Evolutionary conservation across 2,113 vertebrate species (phyloP), one percentile per base, ranked within the genome.

Genomic region (Pangasianodon gigas): DNA sequence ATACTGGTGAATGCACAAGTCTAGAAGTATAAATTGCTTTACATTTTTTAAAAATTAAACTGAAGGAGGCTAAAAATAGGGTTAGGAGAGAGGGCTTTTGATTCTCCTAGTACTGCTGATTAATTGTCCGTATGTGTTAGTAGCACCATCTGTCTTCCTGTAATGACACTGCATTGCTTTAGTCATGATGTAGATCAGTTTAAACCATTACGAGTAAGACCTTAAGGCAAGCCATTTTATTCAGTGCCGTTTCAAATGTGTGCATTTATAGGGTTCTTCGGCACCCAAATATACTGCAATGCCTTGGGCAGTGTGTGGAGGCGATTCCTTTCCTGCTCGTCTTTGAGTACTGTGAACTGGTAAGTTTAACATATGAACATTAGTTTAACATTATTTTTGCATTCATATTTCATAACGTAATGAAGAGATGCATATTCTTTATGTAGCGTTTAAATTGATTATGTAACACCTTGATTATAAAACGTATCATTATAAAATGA

Each of bases 281-380:
- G 94, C 98, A 99, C 92, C 98, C 98, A 10, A 99, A 99, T 89
- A 94, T 99, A 91, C 97, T 99, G 89, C 98, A 97, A 86, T 99
- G 98, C 91, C 93, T 98, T 46, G 98, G 98, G 19, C 98, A 98
- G 21, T 99, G 97, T 91, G 96, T 98, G 8, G 98, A 99, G 94
- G 97, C 97, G 11, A 97, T 99, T 91, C 98, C 98, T 87, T 99
- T 97, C 87, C 97, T 99, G 82, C 94, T 99, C 88, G 97, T 99
- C 84, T 99, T 99, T 93, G 98, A 99, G 90, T 98, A 98, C 95
- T 98, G 97, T 94, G 97, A 99, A 93, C 96, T 99, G 97, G 98
- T 99, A 94, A 98, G 98, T 93, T 69, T 51, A 62, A 58, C 62
- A 65, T 14, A 29, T 44, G 65, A 37, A 37, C 37, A 37, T 37